Evolutionary conservation across 2,797 vertebrate species (phyloP), one percentile per base, ranked within the genome.

Genomic region (Microcaecilia unicolor): DNA sequence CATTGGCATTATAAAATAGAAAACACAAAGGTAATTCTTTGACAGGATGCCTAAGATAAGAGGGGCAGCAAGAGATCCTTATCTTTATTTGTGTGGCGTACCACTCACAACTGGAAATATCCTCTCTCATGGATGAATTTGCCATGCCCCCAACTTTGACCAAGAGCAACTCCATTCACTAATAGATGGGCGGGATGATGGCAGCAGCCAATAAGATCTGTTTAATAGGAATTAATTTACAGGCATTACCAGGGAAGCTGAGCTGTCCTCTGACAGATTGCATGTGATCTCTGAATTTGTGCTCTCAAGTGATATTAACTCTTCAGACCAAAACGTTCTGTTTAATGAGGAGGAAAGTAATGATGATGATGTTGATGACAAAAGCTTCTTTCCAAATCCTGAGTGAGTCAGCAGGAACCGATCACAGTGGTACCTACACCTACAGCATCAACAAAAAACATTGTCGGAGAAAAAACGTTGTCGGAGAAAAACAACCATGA

Each of bases 91-190:
- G 87, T 24, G 92, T 97, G 45, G 96, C 95, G 32, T 98, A 99
- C 65, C 96, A 99, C 80, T 99, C 91, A 10, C 95, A 97, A 60
- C 76, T 99, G 36, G 96, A 99, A 73, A 97, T 98, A 48, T 98
- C 95, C n/a, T 98, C 99, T 61, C 92, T 99, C 41, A 99, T 99
- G 96, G 96, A 99, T 29, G 96, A 99, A 56, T 99, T 99, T 45
- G 95, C 96, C 20, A 98, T 98, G 96, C 96, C 95, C 1, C 96
- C 96, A 18, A 90, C 82, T 23, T 53, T 93, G 36, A 54, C 74
- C 9, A 87, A 86, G 46, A 91, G 78, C 34, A 37, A 76, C 31
- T 93, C 54, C 86, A 88, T 11, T 91, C 84, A 47, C 74, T 97
- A 44, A 80, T 92, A 47, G 93, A 96, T 37, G 85, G 77, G 4